Percentiles rank a stretch among this genome's conserved stretches.
These are phyloP conservation scores for Bombyx mori DNA, from an alignment of 1,140 invertebrate species.

Conservation along the genomic window DNA sequence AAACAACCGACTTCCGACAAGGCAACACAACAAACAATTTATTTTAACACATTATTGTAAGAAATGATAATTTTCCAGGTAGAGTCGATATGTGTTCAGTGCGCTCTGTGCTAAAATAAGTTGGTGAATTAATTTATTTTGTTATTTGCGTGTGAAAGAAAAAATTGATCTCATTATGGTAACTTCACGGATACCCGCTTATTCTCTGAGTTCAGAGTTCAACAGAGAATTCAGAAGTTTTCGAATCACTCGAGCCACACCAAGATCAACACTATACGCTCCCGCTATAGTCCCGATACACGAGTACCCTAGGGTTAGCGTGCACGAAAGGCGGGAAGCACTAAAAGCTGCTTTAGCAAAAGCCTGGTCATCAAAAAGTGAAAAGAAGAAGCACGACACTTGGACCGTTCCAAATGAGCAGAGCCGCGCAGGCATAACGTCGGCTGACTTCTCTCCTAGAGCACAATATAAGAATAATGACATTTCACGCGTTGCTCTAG, in stretches of 20 bases:
- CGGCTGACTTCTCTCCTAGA: conserved; percentile 48
- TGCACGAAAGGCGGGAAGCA: conserved; percentile 64
- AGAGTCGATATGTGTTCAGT: conserved; percentile 65
- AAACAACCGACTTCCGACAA: not conserved
- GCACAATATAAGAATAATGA: conserved; percentile 43
- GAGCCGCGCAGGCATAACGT: conserved; percentile 39
- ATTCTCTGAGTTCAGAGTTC: conserved; percentile 71
- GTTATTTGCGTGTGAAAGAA: conserved; percentile 31
- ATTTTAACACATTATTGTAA: conserved; percentile 41
- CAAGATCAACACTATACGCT: conserved; percentile 55
- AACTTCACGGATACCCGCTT: conserved; percentile 71
- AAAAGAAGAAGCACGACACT: conserved; percentile 65
- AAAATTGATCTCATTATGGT: conserved; percentile 72
- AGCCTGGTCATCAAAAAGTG: conserved; percentile 69
- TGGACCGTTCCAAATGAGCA: conserved; percentile 60
- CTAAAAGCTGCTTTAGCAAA: conserved; percentile 66
- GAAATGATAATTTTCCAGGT: conserved; percentile 36
- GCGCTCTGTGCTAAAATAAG: conserved; percentile 51
- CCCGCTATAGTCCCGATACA: conserved; percentile 68
- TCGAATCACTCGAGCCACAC: conserved; percentile 63
- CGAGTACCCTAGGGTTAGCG: conserved; percentile 68
- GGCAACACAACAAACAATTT: conserved; percentile 8
- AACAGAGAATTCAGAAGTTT: conserved; percentile 72
- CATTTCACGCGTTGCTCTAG: conserved; percentile 48
- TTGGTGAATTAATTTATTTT: conserved; percentile 41